Conservation (phyloP, 2,888 invertebrate genomes). For the Muschampia plurimacula region DNA sequence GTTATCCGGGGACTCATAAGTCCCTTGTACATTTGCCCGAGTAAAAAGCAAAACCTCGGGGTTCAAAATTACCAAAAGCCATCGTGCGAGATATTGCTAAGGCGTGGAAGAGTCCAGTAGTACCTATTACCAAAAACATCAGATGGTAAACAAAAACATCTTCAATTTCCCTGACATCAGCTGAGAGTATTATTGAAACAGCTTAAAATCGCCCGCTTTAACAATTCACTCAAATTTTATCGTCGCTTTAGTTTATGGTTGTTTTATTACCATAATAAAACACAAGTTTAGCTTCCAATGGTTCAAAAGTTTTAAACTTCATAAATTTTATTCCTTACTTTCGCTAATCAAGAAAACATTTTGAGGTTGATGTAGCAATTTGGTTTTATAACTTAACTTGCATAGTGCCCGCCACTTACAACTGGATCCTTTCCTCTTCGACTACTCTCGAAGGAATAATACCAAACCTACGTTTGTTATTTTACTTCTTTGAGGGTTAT, state of each 20-base stretch:
- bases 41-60: too few species aligned
- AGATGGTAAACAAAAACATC: too few species aligned
- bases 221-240: slow-evolving; percentile 21
- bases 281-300: neutral
- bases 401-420: neutral
- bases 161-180: neutral
- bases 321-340: slow-evolving; percentile 9
- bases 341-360: slow-evolving; percentile 20
- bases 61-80: too few species aligned
- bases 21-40: too few species aligned
- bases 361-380: slow-evolving; percentile 6
- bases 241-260: slow-evolving; percentile 8
- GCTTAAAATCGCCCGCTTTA: slow-evolving; percentile 12
- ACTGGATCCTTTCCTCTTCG: too few species aligned
- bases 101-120: too few species aligned
- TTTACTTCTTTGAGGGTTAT: too few species aligned
- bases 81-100: too few species aligned
- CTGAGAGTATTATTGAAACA: slow-evolving; percentile 10
- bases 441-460: too few species aligned
- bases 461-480: too few species aligned
- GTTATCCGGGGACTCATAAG: too few species aligned
- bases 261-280: slow-evolving; percentile 17
- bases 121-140: too few species aligned
- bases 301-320: slow-evolving; percentile 16
- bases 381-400: slow-evolving; percentile 1